A percentile compares a stretch with the other conserved stretches of the same genome.
These are phyloP conservation scores for Heliconius sara DNA, from an alignment of 2,888 invertebrate species.

Conservation along the genomic window DNA sequence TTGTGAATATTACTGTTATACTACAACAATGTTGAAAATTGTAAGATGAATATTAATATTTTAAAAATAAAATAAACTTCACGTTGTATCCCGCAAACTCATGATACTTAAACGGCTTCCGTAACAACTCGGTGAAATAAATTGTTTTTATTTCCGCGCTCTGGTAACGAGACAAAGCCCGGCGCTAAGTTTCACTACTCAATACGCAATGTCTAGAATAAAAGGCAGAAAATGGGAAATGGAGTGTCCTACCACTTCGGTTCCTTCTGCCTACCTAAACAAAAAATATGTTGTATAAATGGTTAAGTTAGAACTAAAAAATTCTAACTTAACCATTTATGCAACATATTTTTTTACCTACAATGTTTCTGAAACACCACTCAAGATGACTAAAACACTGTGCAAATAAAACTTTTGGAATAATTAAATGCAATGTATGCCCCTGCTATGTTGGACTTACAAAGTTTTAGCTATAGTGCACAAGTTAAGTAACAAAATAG, in stretches of 20 bases:
- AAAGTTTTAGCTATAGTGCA: background rate
- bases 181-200: background rate
- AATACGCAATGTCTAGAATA: background rate
- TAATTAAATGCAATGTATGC: constrained; percentile 4
- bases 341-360: background rate
- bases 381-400: background rate
- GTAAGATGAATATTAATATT: background rate
- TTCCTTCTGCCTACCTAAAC: no score
- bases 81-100: background rate
- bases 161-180: background rate
- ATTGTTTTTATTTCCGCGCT: background rate
- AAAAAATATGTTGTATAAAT: no score
- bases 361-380: constrained; percentile 1
- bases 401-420: constrained; percentile 6
- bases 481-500: constrained; percentile 2
- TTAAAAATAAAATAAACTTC: background rate
- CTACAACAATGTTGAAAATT: background rate
- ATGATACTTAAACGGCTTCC: background rate
- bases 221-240: background rate
- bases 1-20: background rate
- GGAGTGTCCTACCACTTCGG: no score
- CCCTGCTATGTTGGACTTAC: background rate
- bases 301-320: background rate
- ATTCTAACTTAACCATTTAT: background rate
- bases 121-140: background rate